Evolutionary conservation across 2,888 invertebrate genomes (phyloP).

Genomic region (Pheosia gnoma): DNA sequence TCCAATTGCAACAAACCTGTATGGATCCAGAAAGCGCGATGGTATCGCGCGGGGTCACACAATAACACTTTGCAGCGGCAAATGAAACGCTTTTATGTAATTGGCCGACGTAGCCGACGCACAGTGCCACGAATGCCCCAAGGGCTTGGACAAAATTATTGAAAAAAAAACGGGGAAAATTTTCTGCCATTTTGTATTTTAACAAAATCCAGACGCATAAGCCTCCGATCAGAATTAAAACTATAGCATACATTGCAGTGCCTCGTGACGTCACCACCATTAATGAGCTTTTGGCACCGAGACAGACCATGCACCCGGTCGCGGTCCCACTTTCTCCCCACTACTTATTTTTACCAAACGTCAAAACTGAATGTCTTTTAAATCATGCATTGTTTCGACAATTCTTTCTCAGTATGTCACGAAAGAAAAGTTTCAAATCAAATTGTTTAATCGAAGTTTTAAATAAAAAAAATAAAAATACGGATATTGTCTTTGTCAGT

Average conservation of each 20-base stretch:
- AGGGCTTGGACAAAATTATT: constrained; percentile 10
- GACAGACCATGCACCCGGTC: too few relatives aligned
- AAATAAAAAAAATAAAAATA: background rate
- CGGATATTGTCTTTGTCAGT: background rate
- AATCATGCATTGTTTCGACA: too few relatives aligned
- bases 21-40: constrained; percentile 45
- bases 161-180: background rate
- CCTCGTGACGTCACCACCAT: too few relatives aligned
- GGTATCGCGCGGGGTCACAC: constrained; percentile 67
- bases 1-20: constrained; percentile 28
- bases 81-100: constrained; percentile 73
- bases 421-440: too few relatives aligned
- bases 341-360: too few relatives aligned
- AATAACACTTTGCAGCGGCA: constrained; percentile 69
- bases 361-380: too few relatives aligned
- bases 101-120: constrained; percentile 57
- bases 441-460: too few relatives aligned
- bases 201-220: background rate
- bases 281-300: too few relatives aligned
- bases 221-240: too few relatives aligned
- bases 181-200: background rate
- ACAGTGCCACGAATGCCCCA: constrained; percentile 35
- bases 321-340: too few relatives aligned
- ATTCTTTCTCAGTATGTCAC: too few relatives aligned
- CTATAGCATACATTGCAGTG: too few relatives aligned